These are phyloP conservation scores for Sinodicranocentrus sp. DNA, from an alignment of 2,888 invertebrate genomes.

Conservation along the genomic window DNA sequence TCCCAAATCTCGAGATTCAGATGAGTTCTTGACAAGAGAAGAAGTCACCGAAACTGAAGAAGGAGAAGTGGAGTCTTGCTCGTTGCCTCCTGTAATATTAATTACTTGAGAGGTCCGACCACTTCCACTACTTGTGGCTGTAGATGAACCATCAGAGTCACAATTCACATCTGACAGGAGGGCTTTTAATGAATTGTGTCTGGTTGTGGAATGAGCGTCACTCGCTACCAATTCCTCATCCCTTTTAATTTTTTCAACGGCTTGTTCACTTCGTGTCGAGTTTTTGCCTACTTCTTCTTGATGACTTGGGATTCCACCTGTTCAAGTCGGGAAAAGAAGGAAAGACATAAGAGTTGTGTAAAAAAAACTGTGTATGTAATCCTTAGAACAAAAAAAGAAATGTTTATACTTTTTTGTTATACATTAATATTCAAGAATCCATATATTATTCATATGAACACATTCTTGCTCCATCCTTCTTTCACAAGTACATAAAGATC, in stretches of 20 bases:
- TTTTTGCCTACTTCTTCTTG: slow-evolving; percentile 51
- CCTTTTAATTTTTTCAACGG: slow-evolving; percentile 61
- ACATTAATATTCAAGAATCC: too few species aligned
- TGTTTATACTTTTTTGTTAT: too few species aligned
- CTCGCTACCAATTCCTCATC: slow-evolving; percentile 60
- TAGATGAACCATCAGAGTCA: slow-evolving; percentile 21
- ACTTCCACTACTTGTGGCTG: slow-evolving; percentile 1
- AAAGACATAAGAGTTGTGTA: slow-evolving; percentile 18
- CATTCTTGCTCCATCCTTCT: too few species aligned
- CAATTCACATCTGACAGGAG: slow-evolving; percentile 61
- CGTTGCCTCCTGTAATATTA: slow-evolving; percentile 51
- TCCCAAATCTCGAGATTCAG: slow-evolving; percentile 43
- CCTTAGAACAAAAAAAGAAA: not conserved
- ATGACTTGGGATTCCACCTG: slow-evolving; percentile 56
- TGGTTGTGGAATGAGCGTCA: slow-evolving; percentile 59
- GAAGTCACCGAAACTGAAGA: slow-evolving; percentile 65
- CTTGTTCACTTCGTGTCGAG: slow-evolving; percentile 47
- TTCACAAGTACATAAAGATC: not conserved
- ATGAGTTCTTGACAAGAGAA: slow-evolving; percentile 67
- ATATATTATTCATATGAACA: too few species aligned
- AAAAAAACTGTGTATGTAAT: not conserved
- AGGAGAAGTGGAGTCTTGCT: slow-evolving; percentile 37
- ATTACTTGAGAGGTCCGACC: slow-evolving; percentile 21
- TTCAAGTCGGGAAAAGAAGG: too few species aligned
- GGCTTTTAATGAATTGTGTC: slow-evolving; percentile 65